Conservation (phyloP, 2,888 invertebrate species). For the Auanema sp. region DNA sequence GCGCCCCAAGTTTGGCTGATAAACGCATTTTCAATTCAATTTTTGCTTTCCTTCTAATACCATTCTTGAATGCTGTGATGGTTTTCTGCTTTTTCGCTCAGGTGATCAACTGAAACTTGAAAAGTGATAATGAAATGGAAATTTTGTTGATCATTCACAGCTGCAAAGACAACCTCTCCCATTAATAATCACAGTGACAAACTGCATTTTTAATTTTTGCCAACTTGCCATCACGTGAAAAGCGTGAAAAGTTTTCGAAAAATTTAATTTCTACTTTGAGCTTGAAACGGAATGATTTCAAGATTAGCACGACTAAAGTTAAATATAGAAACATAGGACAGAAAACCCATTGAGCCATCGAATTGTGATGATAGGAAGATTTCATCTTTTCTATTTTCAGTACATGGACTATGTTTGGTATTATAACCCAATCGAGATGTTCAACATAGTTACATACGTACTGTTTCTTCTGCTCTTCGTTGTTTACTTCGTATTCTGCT, state of each 20-base stretch:
- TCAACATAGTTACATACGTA: slow-evolving; percentile 36
- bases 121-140: no score
- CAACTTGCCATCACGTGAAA: no score
- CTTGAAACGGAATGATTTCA: no score
- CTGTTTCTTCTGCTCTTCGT: slow-evolving; percentile 35
- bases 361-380: neutral
- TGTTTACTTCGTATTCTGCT: slow-evolving; percentile 41
- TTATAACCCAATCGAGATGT: slow-evolving; percentile 41
- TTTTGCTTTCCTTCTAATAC: slow-evolving; percentile 33
- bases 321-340: neutral
- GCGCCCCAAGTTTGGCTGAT: slow-evolving; percentile 31
- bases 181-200: no score
- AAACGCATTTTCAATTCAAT: slow-evolving; percentile 35
- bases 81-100: slow-evolving; percentile 35
- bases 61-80: slow-evolving; percentile 32
- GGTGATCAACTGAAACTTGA: slow-evolving; percentile 17
- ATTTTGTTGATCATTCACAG: no score
- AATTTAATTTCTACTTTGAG: no score
- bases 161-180: no score
- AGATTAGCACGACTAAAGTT: no score
- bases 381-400: slow-evolving; percentile 18
- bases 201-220: no score
- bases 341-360: neutral
- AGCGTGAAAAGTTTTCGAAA: no score
- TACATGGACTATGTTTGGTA: slow-evolving; percentile 38